A percentile compares a stretch with the other conserved stretches of the same genome.
Evolutionary conservation across 1,140 invertebrate genomes (phyloP).

Genomic region (Artemia franciscana): DNA sequence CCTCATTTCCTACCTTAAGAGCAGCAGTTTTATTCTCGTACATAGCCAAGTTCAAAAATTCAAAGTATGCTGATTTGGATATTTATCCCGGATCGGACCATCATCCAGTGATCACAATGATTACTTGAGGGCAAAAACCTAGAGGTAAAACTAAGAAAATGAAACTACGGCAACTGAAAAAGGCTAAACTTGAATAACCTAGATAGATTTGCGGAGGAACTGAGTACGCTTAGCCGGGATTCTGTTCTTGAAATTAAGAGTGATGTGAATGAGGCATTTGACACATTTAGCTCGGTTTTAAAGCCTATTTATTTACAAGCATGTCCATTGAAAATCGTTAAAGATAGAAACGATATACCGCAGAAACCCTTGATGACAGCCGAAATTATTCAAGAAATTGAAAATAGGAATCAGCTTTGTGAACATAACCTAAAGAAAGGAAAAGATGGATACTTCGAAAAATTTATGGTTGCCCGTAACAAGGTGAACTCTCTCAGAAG

Average conservation of each 20-base stretch:
- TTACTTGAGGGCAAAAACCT: too few relatives aligned
- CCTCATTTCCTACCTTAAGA: too few relatives aligned
- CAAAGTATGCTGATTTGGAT: too few relatives aligned
- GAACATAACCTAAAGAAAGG: neutral
- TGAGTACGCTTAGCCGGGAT: neutral
- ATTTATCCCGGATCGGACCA: too few relatives aligned
- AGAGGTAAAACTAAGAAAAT: too few relatives aligned
- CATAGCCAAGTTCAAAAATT: too few relatives aligned
- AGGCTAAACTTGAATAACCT: too few relatives aligned
- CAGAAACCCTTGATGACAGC: neutral
- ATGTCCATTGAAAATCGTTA: neutral
- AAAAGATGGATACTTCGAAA: too few relatives aligned
- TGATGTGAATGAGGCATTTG: neutral
- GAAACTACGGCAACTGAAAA: too few relatives aligned
- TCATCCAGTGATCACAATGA: too few relatives aligned
- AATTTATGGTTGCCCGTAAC: neutral
- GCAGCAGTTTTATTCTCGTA: too few relatives aligned
- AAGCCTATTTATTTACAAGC: neutral
- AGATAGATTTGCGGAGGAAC: neutral
- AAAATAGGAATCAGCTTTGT: neutral
- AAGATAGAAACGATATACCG: neutral
- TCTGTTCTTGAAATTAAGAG: neutral
- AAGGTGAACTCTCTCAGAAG: neutral
- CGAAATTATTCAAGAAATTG: neutral
- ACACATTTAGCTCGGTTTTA: neutral